phyloP scores from a whole-genome alignment of 2,113 vertebrate species.

The Pluvianellus socialis region DNA sequence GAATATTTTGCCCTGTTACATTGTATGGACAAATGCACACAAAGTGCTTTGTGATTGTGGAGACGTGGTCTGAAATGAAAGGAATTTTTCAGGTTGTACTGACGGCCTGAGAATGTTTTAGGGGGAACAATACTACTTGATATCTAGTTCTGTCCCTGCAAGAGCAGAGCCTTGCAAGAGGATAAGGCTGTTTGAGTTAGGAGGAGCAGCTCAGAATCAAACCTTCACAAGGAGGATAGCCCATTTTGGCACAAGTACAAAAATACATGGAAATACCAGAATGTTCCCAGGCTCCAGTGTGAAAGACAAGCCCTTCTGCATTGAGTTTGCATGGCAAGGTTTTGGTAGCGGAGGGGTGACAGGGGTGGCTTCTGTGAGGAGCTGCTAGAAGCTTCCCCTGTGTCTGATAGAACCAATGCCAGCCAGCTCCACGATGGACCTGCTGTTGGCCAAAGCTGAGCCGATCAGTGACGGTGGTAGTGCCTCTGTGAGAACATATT shows the following conservation, averaged over 20 bases:
- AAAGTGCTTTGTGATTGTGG: background rate
- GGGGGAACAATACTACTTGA: background rate
- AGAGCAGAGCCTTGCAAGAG: background rate
- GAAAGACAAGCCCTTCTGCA: background rate
- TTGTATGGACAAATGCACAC: background rate
- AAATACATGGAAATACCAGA: background rate
- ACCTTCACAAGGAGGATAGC: background rate
- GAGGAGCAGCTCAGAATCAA: background rate
- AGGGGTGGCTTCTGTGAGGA: background rate
- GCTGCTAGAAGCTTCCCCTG: background rate
- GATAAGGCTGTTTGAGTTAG: background rate
- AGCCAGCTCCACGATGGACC: fast-evolving
- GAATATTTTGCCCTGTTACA: background rate
- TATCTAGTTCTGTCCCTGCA: background rate
- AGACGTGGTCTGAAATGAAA: background rate
- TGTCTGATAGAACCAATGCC: background rate
- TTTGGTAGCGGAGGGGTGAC: background rate
- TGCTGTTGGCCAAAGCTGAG: fast-evolving
- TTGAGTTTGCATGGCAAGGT: background rate
- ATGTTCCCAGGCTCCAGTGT: background rate
- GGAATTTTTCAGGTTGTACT: background rate
- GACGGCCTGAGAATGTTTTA: background rate
- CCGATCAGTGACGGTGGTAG: fast-evolving
- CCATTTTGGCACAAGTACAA: background rate
- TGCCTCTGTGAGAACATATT: background rate